Base-by-base conservation (phyloP, 2,797 vertebrate species). In the Avahi laniger region DNA sequence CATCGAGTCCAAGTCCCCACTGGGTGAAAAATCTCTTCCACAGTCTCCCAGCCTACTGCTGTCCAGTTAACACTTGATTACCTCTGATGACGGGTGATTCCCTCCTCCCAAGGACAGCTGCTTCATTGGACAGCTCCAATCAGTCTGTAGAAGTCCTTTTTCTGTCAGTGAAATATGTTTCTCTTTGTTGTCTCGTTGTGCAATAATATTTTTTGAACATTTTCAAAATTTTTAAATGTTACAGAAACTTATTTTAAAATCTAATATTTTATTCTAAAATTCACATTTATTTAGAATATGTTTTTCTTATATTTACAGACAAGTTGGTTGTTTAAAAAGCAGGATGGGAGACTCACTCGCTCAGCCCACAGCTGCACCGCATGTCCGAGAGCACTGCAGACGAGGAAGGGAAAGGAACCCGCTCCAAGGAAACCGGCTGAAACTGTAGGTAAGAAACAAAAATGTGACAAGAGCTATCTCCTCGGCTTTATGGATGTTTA, bases 381-480 rank as follows among this genome's bases (percentile, higher is more conserved):
- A 20, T 8, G 52, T 22, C 48, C 7, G 52, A 22, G 52, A 54
- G 20, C 7, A 54, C 52, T 1, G 52, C 52, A 54, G 9, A 20
- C 2, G 20, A 3, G 52, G 52, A 7, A 8, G 0, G 52, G 52
- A 22, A 7, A 6, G 48, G 35, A 0, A 15, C 5, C 46, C 3
- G 4, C 70, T 20, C 48, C 0, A 0, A 46, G 46, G 41, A 41
- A 65, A 20, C 18, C 7, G 4, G 12, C 7, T 2, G 5, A 5
- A 30, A 43, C 28, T 24, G 0, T 7, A 26, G 24, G 35, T 4
- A n/a, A 38, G 30, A 69, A 78, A 20, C 28, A 30, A 43, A 57
- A 12, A 0, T 2, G 8, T 0, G 43, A 5, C 22, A 1, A 26
- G 38, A 24, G 30, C 22, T 4, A 4, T 48, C 22, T 5, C 38